Base-by-base conservation (phyloP, 2,888 invertebrate species). In the Synergus japonicus region DNA sequence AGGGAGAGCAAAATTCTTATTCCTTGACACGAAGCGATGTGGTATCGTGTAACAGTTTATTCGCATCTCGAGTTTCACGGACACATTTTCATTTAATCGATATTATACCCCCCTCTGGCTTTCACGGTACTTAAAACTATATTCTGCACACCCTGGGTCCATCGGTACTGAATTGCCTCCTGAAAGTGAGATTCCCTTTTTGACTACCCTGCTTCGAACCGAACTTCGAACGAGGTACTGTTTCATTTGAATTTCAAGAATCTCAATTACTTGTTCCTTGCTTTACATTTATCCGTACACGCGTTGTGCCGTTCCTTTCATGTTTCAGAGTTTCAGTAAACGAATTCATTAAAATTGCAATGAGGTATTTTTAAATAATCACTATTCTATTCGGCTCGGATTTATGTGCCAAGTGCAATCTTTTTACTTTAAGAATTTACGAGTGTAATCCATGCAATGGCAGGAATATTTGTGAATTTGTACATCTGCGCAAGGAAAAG, bases 11-110 rank as follows among this genome's bases (percentile, higher is more conserved):
- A 78, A 65, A 76, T 73, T 73, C 73, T 73, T 73, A 73, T 73
- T 73, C 37, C 73, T 73, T 54, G 29, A 77, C 76, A 79, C 80
- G 78, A 79, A 54, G 41, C 49, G 76, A 83, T 81, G 84, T 84
- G 86, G 89, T 89, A 89, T 90, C 89, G 87, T 85, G 86, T 89
- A 87, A 88, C 90, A 89, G 85, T 90, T 90, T 90, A 90, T 90
- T 88, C 88, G 86, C 83, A 85, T 89, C 89, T 88, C 86, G 87
- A 87, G 87, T 89, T 88, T 88, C 90, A 83, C 84, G 81, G 83
- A 77, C 83, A 81, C 79, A 81, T 83, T 83, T 83, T 82, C 82
- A 86, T 85, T 88, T 86, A 87, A 88, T 88, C 88, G 88, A 88
- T 87, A 83, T 83, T 37, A 77, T 78, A 76, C 78, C 80, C 29